Conservation (phyloP, 2,113 vertebrate genomes). For the Hippoglossus stenolepis region DNA sequence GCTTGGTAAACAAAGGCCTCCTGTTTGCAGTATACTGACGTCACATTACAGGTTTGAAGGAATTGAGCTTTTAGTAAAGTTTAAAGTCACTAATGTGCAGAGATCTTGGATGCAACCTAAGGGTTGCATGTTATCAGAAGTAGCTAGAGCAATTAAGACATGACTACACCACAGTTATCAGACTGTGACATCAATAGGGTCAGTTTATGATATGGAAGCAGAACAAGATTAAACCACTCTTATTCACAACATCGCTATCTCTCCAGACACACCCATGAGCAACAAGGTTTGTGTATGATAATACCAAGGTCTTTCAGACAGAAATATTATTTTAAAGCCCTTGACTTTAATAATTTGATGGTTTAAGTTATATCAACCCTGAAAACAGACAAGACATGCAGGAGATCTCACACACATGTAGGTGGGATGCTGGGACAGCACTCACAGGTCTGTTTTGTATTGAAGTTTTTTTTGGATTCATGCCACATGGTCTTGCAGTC, state of each 20-base stretch:
- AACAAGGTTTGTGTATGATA: slow-evolving; percentile 4
- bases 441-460: slow-evolving; percentile 83
- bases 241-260: slow-evolving; percentile 15
- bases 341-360: slow-evolving; percentile 1
- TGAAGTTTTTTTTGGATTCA: slow-evolving; percentile 90
- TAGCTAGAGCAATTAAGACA: neutral
- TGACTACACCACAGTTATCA: neutral
- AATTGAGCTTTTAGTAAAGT: neutral
- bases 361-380: neutral
- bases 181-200: neutral
- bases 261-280: slow-evolving; percentile 34
- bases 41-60: neutral
- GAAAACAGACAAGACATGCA: neutral
- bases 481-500: slow-evolving; percentile 98
- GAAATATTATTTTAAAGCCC: neutral
- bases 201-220: slow-evolving; percentile 8
- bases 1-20: slow-evolving; percentile 13
- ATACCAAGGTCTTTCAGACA: slow-evolving; percentile 23
- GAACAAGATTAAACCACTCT: slow-evolving; percentile 24
- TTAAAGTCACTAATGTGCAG: neutral
- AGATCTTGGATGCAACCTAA: neutral
- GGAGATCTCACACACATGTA: slow-evolving; percentile 42
- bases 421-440: slow-evolving; percentile 21
- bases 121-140: neutral
- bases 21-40: slow-evolving; percentile 9